These are phyloP conservation scores for Enteromius fasciolatus DNA, from an alignment of 2,797 vertebrate genomes.

Conservation along the genomic window DNA sequence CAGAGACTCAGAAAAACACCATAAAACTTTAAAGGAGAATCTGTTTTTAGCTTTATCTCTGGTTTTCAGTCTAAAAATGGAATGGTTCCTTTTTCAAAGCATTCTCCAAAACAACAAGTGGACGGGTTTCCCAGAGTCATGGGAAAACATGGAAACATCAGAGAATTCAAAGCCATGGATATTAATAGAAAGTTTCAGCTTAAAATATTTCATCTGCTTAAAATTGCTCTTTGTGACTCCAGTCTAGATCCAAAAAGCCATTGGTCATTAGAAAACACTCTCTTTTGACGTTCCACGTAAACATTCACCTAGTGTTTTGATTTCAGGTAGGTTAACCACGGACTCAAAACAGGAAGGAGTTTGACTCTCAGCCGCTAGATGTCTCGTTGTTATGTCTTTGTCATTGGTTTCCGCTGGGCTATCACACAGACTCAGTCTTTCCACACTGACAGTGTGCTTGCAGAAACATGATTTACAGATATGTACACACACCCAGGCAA, in stretches of 20 bases:
- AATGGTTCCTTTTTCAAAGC: neutral
- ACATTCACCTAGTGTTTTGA: neutral
- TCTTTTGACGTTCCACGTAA: neutral
- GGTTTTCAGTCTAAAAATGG: conserved; percentile 20
- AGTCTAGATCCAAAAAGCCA: neutral
- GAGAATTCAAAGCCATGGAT: neutral
- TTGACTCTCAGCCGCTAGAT: neutral
- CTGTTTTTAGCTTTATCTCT: conserved; percentile 14
- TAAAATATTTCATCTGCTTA: neutral
- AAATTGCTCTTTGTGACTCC: neutral
- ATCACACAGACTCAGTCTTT: conserved; percentile 29
- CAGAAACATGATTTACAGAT: conserved; percentile 32
- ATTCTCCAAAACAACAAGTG: neutral
- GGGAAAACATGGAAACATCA: neutral
- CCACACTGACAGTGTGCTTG: conserved; percentile 5
- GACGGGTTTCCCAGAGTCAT: neutral
- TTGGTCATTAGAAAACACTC: neutral
- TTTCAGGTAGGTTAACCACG: neutral
- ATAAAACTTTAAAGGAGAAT: conserved; percentile 32
- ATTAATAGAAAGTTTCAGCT: neutral
- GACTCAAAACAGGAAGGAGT: neutral
- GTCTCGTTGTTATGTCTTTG: neutral
- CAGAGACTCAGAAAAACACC: conserved; percentile 5
- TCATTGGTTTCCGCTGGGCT: neutral
- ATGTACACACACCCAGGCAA: conserved; percentile 14